Evolutionary conservation across 2,797 vertebrate species (phyloP).

Genomic region (Lophius americanus): DNA sequence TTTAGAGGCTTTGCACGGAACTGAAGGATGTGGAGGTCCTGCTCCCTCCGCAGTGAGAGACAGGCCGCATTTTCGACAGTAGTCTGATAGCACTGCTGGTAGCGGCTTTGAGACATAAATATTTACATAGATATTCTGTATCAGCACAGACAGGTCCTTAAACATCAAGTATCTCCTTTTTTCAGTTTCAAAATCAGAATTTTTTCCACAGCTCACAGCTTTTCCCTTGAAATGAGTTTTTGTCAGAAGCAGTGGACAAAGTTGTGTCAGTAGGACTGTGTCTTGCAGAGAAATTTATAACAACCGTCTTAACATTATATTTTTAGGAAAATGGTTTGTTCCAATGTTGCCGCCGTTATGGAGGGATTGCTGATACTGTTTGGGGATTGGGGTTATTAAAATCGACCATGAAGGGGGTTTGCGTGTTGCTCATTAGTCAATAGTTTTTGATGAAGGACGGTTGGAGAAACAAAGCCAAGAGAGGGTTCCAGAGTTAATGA

Average conservation of each 20-base stretch:
- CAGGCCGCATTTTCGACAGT: constrained; percentile 22
- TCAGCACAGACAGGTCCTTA: too few relatives aligned
- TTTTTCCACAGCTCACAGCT: constrained; percentile 41
- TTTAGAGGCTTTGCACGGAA: constrained; percentile 5
- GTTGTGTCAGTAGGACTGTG: constrained; percentile 39
- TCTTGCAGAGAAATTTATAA: not conserved
- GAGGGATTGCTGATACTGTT: constrained; percentile 4
- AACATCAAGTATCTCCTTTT: too few relatives aligned
- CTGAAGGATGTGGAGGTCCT: constrained; percentile 14
- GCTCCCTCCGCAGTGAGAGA: constrained; percentile 17
- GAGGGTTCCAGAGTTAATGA: constrained; percentile 17
- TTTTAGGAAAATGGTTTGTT: not conserved
- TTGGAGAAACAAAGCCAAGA: constrained; percentile 16
- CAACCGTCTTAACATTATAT: not conserved
- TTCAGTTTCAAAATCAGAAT: too few relatives aligned
- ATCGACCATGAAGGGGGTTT: constrained; percentile 19
- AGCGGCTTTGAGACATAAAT: constrained; percentile 31
- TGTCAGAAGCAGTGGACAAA: constrained; percentile 25
- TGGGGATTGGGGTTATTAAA: constrained; percentile 22
- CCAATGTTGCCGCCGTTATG: not conserved
- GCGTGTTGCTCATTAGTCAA: not conserved
- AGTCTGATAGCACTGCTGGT: constrained; percentile 17
- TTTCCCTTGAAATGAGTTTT: constrained; percentile 55
- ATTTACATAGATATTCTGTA: constrained; percentile 1
- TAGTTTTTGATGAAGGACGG: constrained; percentile 17